Percentiles rank a stretch among this genome's conserved stretches.
phyloP scores from a whole-genome alignment of 2,888 invertebrate genomes.

The Galerucella pusilla region DNA sequence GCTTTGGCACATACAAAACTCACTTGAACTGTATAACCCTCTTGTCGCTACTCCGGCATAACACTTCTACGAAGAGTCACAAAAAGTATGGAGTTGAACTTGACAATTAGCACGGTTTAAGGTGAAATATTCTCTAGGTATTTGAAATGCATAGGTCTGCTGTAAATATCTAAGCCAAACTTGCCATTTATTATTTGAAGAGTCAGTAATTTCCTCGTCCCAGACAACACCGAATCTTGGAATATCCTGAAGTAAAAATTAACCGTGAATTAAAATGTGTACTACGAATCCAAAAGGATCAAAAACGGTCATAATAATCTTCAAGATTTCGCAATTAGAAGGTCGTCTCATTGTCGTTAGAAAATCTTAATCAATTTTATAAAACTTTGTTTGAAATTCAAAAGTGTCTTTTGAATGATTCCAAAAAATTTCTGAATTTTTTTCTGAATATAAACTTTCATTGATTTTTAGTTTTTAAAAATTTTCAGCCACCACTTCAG shows the following conservation, averaged over 20 bases:
- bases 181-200: conserved; percentile 38
- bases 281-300: conserved; percentile 53
- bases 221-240: conserved; percentile 46
- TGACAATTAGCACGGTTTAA: conserved; percentile 21
- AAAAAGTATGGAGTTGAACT: conserved; percentile 48
- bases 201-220: conserved; percentile 41
- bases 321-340: conserved; percentile 17
- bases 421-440: conserved; percentile 6
- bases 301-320: conserved; percentile 52
- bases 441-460: background rate
- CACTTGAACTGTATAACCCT: too few species aligned
- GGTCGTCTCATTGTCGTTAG: conserved; percentile 10
- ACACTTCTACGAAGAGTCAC: conserved; percentile 39
- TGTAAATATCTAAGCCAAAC: conserved; percentile 45
- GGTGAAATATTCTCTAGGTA: conserved; percentile 15
- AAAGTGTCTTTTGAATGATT: background rate
- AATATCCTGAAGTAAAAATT: conserved; percentile 53
- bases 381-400: too few species aligned
- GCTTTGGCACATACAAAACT: too few species aligned
- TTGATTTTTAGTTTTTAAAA: too few species aligned
- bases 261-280: conserved; percentile 44
- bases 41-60: too few species aligned
- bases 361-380: background rate
- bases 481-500: too few species aligned
- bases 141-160: conserved; percentile 8